Percentiles rank a stretch among this genome's conserved stretches.
These are phyloP conservation scores for Coranthus polyacanthus DNA, from an alignment of 2,797 vertebrate species.

Conservation along the genomic window DNA sequence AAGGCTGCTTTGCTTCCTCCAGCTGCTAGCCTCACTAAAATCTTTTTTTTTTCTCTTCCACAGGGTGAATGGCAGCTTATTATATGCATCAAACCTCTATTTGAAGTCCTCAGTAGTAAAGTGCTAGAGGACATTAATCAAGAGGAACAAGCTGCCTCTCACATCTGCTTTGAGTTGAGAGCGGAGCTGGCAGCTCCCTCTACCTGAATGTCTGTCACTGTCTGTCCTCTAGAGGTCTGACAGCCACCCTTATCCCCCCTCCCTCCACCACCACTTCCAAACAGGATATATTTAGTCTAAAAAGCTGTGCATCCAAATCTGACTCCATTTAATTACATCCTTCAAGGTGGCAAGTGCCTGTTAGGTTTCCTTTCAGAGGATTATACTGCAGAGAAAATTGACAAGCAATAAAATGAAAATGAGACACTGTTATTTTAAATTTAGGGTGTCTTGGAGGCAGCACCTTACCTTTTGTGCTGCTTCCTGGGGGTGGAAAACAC, in stretches of 20 bases:
- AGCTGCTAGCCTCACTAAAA: conserved; percentile 16
- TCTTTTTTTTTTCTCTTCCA: conserved; percentile 7
- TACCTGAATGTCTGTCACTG: conserved; percentile 66
- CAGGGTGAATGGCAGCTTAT: conserved; percentile 42
- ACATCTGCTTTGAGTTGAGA: conserved; percentile 58
- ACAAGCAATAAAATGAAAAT: conserved; percentile 55
- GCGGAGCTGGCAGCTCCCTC: conserved; percentile 58
- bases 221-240: conserved; percentile 54
- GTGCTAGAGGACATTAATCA: conserved; percentile 74
- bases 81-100: conserved; percentile 63
- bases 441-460: conserved; percentile 6
- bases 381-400: conserved; percentile 45
- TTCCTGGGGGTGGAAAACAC: conserved; percentile 9
- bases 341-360: conserved; percentile 64
- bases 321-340: conserved; percentile 72
- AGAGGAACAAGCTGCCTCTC: conserved; percentile 68
- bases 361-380: conserved; percentile 52
- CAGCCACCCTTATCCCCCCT: conserved; percentile 10
- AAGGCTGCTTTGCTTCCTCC: conserved; percentile 19
- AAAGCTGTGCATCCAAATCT: conserved; percentile 51
- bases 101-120: conserved; percentile 63
- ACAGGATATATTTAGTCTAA: conserved; percentile 74
- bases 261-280: conserved; percentile 32
- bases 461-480: conserved; percentile 2
- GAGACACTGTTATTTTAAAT: conserved; percentile 47